Evolutionary conservation across 2,113 vertebrate genomes (phyloP).

Genomic region (Galeopterus variegatus): DNA sequence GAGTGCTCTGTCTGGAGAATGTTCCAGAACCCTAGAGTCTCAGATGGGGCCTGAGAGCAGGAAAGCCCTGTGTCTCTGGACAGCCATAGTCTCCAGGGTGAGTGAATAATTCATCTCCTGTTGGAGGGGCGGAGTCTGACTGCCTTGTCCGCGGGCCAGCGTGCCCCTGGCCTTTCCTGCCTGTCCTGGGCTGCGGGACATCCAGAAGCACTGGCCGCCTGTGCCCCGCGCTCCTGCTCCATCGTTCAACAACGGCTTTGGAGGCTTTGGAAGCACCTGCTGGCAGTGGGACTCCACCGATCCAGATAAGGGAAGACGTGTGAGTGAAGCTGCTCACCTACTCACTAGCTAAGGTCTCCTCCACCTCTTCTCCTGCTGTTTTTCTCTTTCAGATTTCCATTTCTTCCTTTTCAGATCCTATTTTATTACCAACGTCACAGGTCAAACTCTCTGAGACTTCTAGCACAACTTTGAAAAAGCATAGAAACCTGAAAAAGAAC

Average conservation of each 20-base stretch:
- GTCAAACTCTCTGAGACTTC: neutral
- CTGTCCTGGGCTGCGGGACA: neutral
- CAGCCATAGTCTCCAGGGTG: neutral
- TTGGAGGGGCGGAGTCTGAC: neutral
- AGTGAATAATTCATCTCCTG: neutral
- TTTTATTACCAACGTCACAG: neutral
- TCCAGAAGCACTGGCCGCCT: rapidly evolving
- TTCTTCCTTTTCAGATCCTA: neutral
- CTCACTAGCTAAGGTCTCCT: neutral
- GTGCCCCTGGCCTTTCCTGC: neutral
- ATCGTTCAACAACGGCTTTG: neutral
- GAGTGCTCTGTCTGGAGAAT: neutral
- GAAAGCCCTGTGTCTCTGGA: neutral
- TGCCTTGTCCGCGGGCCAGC: neutral
- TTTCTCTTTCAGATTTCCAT: neutral
- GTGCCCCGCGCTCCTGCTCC: neutral
- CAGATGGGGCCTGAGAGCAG: neutral
- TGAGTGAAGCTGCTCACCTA: neutral
- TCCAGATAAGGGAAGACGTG: neutral
- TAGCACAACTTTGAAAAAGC: neutral
- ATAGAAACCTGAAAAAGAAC: neutral
- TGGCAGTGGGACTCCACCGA: neutral
- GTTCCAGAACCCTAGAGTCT: neutral
- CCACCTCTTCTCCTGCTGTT: neutral
- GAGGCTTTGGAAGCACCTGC: neutral